Conservation (phyloP, 2,113 vertebrate genomes). For the Tachysurus vachellii region DNA sequence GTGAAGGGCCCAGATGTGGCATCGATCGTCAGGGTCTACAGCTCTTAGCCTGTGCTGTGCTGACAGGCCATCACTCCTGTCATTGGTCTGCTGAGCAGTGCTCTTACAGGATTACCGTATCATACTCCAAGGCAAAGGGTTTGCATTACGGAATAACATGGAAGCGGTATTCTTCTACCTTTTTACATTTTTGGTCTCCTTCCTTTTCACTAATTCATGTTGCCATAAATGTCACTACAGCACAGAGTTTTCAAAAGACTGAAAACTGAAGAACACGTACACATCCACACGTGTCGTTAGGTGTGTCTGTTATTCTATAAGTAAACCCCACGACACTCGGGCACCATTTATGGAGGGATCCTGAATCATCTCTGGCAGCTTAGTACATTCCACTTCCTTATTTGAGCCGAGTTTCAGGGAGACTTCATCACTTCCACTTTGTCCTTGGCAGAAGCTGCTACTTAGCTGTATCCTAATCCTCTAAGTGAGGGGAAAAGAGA, state of each 20-base stretch:
- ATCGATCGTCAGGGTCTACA: constrained; percentile 40
- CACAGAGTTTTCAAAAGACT: constrained; percentile 26
- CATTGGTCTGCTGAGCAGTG: constrained; percentile 15
- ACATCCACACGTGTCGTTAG: not conserved
- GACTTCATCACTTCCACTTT: constrained; percentile 8
- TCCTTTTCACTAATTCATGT: constrained; percentile 20
- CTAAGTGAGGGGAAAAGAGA: not conserved
- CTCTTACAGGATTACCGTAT: constrained; percentile 18
- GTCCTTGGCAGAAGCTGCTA: constrained; percentile 20
- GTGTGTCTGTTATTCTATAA: not conserved
- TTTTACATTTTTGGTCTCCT: not conserved
- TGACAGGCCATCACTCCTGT: constrained; percentile 47
- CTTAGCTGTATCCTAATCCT: not conserved
- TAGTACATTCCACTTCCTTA: constrained; percentile 17
- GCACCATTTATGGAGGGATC: constrained; percentile 12
- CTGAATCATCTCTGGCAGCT: constrained; percentile 9
- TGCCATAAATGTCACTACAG: not conserved
- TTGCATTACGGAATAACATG: not conserved
- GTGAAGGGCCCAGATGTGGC: constrained; percentile 32
- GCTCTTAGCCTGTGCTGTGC: constrained; percentile 26
- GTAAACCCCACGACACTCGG: not conserved
- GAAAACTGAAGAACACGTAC: constrained; percentile 33
- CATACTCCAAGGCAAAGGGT: not conserved
- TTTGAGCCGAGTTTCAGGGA: not conserved
- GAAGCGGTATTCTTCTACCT: not conserved